Evolutionary conservation across 2,888 invertebrate genomes (phyloP).

Genomic region (Cenopis cana): DNA sequence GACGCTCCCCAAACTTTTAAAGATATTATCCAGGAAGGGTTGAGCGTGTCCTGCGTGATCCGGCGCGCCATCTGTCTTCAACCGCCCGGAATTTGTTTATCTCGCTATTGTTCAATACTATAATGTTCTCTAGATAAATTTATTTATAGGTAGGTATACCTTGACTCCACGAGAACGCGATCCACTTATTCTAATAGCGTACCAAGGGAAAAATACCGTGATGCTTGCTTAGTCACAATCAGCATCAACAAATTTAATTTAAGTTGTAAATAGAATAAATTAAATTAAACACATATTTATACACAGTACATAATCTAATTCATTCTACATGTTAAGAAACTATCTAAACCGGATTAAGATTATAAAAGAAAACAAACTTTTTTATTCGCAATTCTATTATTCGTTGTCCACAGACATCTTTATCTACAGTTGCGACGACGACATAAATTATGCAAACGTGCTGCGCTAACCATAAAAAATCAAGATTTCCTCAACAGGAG

Average conservation of each 20-base stretch:
- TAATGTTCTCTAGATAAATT: constrained; percentile 14
- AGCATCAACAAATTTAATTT: too few species aligned
- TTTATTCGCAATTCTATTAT: constrained; percentile 35
- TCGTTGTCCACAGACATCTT: constrained; percentile 35
- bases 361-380: constrained; percentile 38
- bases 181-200: too few species aligned
- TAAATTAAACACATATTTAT: background rate
- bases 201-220: too few species aligned
- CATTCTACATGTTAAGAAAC: constrained; percentile 6
- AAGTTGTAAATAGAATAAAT: background rate
- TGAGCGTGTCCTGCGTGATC: constrained; percentile 80
- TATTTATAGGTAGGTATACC: background rate
- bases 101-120: constrained; percentile 45
- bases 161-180: too few species aligned
- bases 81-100: constrained; percentile 76
- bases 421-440: constrained; percentile 48
- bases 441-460: constrained; percentile 77
- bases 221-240: too few species aligned
- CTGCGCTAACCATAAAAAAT: constrained; percentile 78
- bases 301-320: background rate
- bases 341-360: constrained; percentile 13
- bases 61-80: constrained; percentile 78
- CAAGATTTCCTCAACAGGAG: constrained; percentile 63
- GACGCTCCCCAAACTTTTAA: constrained; percentile 78
- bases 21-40: constrained; percentile 84